A percentile compares a stretch with the other conserved stretches of the same genome.
Evolutionary conservation across 2,888 invertebrate species (phyloP).

Genomic region (Hydroisotoma schaefferi): DNA sequence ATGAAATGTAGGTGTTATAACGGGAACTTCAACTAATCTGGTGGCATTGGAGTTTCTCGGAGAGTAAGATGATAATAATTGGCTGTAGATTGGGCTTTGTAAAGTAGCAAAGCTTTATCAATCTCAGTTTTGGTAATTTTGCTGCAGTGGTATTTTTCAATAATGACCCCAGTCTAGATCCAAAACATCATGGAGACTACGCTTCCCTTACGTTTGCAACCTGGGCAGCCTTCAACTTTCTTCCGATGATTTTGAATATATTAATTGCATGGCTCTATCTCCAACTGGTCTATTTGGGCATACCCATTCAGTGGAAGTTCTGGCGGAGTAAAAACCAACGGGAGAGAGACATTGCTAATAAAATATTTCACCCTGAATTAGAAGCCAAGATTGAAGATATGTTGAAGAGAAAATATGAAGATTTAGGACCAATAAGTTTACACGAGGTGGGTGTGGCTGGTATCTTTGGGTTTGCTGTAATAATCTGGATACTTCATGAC

Average conservation of each 20-base stretch:
- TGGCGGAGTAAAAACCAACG: conserved; percentile 19
- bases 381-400: conserved; percentile 29
- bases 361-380: conserved; percentile 20
- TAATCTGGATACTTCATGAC: conserved; percentile 25
- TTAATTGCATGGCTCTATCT: conserved; percentile 37
- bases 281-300: conserved; percentile 28
- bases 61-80: conserved; percentile 19
- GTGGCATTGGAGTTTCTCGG: conserved; percentile 40
- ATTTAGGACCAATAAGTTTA: conserved; percentile 23
- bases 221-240: conserved; percentile 36
- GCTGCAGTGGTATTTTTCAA: not conserved
- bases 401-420: conserved; percentile 24
- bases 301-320: conserved; percentile 28
- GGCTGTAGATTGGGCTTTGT: too few relatives aligned
- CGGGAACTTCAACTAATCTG: conserved; percentile 40
- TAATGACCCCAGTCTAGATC: conserved; percentile 40
- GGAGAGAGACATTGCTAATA: not conserved
- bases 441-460: conserved; percentile 24
- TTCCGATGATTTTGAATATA: conserved; percentile 30
- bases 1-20: conserved; percentile 30
- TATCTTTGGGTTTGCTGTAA: conserved; percentile 10
- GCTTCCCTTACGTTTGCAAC: conserved; percentile 35
- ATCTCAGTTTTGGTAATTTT: too few relatives aligned
- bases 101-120: conserved; percentile 31
- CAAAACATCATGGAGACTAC: conserved; percentile 38